These are phyloP conservation scores for Clusia tigrina DNA, from an alignment of 2,888 invertebrate species.

Conservation along the genomic window DNA sequence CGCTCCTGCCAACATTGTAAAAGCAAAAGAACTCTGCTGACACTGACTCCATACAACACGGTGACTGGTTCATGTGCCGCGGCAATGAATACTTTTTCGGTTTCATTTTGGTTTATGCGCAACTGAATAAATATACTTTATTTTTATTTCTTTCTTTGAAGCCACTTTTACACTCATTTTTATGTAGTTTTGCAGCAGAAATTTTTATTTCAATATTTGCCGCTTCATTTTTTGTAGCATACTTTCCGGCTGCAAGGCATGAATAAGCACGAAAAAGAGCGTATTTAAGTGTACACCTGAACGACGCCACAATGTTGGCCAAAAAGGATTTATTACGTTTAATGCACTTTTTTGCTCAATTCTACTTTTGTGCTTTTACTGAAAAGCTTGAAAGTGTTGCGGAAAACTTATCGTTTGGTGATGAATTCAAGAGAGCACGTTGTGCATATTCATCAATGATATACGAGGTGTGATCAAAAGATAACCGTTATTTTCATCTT, in stretches of 20 bases:
- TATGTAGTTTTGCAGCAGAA: background rate
- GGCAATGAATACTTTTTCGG: no score
- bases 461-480: no score
- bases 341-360: background rate
- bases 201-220: slow-evolving; percentile 2
- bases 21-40: no score
- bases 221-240: slow-evolving; percentile 8
- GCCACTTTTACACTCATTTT: slow-evolving; percentile 7
- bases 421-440: no score
- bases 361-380: background rate
- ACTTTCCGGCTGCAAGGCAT: slow-evolving; percentile 23
- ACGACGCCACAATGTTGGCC: slow-evolving; percentile 25
- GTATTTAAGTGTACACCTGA: slow-evolving; percentile 26
- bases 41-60: no score
- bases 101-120: slow-evolving; percentile 18
- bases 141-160: slow-evolving; percentile 16
- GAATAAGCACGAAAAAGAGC: slow-evolving; percentile 25
- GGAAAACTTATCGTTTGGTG: background rate
- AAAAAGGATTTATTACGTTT: slow-evolving; percentile 24
- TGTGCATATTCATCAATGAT: no score
- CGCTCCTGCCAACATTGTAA: no score
- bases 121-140: slow-evolving; percentile 15
- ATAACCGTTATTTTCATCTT: no score
- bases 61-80: no score
- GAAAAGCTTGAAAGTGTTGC: background rate